Base-by-base conservation (phyloP, 2,113 vertebrate species). In the Zosterops lateralis region DNA sequence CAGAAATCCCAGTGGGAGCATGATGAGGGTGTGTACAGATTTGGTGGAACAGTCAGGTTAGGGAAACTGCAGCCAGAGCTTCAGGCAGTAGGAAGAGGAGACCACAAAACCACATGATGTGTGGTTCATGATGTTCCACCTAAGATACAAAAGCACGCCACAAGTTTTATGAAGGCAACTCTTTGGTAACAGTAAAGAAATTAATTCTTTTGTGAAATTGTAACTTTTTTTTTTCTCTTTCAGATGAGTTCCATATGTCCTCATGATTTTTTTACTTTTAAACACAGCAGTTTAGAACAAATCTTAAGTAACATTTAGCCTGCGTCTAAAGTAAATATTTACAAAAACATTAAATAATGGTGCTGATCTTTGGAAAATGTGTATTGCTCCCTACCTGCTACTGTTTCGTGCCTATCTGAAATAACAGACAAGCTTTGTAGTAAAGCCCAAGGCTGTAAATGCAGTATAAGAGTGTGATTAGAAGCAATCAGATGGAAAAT, bases 181-280 rank as follows among this genome's bases (percentile, higher is more conserved):
- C 50, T 95, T 94, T 34, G 53, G 73, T 93, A 95, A 93, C 64
- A 95, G 92, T 87, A 95, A 87, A 84, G 72, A 95, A 97, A 97
- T 95, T 96, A 96, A 95, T 81, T 91, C 84, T 85, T 97, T 96
- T 94, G 79, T 97, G 93, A 94, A 93, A 91, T 85, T 73, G 70
- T 92, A 90, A 87, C 96, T 3, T 57, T 95, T 95, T 96, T 19
- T 94, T 72, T 80, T 42, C 84, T 87, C 48, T 94, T 84, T 83
- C 47, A 85, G 96, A 96, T 94, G 93, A 95, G 85, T 97, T 96
- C 96, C 95, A 96, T 97, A 97, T 98, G 97, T 96, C 87, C 54
- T 93, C 17, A 1, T 65, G 95, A 92, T 92, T 94, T 95, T 91
- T 96, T 96, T 96, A 92, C 83, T 85, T 81, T 78, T 95, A 96